A percentile compares a stretch with the other conserved stretches of the same genome.
Conservation (phyloP, 2,888 invertebrate genomes). For the Stenodema calcarata region DNA sequence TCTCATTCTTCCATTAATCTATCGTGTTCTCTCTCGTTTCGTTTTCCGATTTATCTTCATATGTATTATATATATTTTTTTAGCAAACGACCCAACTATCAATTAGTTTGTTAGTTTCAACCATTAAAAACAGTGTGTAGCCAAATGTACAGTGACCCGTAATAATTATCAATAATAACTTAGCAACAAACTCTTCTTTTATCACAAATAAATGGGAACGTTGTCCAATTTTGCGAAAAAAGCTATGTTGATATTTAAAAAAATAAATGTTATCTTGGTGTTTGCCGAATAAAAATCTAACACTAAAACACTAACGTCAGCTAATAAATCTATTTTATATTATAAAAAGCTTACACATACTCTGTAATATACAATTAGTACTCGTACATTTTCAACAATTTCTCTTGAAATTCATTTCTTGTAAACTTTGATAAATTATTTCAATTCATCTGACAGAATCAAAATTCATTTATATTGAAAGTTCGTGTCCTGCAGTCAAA, state of each 20-base stretch:
- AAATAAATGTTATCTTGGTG: conserved; percentile 42
- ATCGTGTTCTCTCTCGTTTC: neutral
- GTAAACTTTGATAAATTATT: neutral
- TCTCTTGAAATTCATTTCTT: neutral
- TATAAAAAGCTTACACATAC: neutral
- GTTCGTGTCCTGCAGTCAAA: neutral
- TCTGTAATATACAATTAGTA: conserved; percentile 14
- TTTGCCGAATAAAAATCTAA: conserved; percentile 43
- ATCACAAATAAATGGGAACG: conserved; percentile 43
- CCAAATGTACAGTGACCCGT: conserved; percentile 33
- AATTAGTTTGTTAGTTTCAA: neutral
- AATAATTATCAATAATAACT: neutral
- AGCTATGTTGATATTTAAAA: conserved; percentile 37
- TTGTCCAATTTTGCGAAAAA: conserved; percentile 21
- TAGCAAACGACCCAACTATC: neutral
- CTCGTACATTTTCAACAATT: no score
- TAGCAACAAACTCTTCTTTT: conserved; percentile 8
- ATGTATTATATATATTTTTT: neutral
- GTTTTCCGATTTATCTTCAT: neutral
- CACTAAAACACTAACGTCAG: conserved; percentile 5
- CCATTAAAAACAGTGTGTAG: neutral
- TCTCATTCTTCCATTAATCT: neutral
- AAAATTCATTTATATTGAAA: neutral
- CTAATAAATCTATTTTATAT: neutral
- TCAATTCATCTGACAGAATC: neutral